These are phyloP conservation scores for Digitonthophagus gazella DNA, from an alignment of 2,888 invertebrate genomes.

Conservation along the genomic window DNA sequence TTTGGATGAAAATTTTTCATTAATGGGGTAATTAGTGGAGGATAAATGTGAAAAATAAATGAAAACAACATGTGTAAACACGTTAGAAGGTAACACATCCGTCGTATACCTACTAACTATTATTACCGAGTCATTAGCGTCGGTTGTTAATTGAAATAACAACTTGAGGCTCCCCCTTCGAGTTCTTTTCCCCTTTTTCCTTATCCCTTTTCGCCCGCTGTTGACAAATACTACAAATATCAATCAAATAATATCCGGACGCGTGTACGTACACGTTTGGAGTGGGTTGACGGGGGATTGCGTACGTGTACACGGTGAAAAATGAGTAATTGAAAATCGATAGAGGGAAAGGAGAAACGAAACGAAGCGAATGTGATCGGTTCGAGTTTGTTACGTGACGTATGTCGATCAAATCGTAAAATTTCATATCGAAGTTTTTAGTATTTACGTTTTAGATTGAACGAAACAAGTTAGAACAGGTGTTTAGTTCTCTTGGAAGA, in stretches of 20 bases:
- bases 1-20: too few relatives aligned
- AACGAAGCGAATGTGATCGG: too few relatives aligned
- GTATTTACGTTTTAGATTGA: too few relatives aligned
- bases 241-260: conserved; percentile 34
- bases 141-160: conserved; percentile 36
- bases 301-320: conserved; percentile 34
- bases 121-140: conserved; percentile 25
- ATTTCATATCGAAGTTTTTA: neutral
- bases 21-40: too few relatives aligned
- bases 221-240: conserved; percentile 41
- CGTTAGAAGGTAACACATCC: neutral
- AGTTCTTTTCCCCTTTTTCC: neutral
- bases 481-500: too few relatives aligned
- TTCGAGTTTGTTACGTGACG: neutral
- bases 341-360: conserved; percentile 30
- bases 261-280: neutral
- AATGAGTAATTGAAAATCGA: conserved; percentile 51
- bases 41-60: too few relatives aligned
- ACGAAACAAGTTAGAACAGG: too few relatives aligned
- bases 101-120: neutral
- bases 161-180: conserved; percentile 17
- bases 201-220: conserved; percentile 28
- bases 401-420: neutral
- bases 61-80: neutral
- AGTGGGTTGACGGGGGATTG: neutral